Evolutionary conservation across 1,140 invertebrate species (phyloP).

Genomic region (Chymomyza costata): DNA sequence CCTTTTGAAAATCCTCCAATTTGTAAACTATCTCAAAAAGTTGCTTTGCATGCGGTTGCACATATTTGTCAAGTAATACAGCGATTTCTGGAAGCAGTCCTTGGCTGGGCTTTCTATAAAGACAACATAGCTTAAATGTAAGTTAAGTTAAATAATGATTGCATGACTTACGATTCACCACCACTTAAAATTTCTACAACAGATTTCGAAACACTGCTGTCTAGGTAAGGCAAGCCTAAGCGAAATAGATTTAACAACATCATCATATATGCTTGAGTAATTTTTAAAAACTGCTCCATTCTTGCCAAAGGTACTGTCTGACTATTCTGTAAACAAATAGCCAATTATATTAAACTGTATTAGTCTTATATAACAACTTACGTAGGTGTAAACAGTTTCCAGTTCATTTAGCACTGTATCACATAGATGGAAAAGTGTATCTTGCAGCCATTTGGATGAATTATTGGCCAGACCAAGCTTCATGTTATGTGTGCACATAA

Average conservation of each 20-base stretch:
- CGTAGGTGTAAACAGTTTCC: constrained; percentile 14
- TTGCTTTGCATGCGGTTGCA: constrained; percentile 21
- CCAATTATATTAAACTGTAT: background rate
- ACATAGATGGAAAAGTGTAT: constrained; percentile 35
- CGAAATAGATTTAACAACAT: constrained; percentile 35
- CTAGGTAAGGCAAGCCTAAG: too few relatives aligned
- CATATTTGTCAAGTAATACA: constrained; percentile 13
- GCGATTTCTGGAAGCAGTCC: constrained; percentile 7
- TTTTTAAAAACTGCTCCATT: constrained; percentile 24
- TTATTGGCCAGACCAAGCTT: background rate
- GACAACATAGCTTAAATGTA: background rate
- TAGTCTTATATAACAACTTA: background rate
- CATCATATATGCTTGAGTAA: constrained; percentile 19
- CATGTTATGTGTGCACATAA: constrained; percentile 35
- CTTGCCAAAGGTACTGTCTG: constrained; percentile 7
- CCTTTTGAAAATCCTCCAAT: constrained; percentile 36
- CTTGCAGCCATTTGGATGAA: constrained; percentile 35
- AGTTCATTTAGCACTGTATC: constrained; percentile 22
- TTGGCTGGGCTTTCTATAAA: constrained; percentile 7
- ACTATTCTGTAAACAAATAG: constrained; percentile 12
- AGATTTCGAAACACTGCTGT: too few relatives aligned
- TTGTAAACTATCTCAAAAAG: constrained; percentile 32
- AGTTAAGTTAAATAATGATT: background rate
- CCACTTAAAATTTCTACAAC: constrained; percentile 16
- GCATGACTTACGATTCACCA: constrained; percentile 20